Percentiles rank a stretch among this genome's conserved stretches.
These are phyloP conservation scores for Dendronephthya gigantea DNA, from an alignment of 64 coral and sea anemone genomes.

Conservation along the genomic window DNA sequence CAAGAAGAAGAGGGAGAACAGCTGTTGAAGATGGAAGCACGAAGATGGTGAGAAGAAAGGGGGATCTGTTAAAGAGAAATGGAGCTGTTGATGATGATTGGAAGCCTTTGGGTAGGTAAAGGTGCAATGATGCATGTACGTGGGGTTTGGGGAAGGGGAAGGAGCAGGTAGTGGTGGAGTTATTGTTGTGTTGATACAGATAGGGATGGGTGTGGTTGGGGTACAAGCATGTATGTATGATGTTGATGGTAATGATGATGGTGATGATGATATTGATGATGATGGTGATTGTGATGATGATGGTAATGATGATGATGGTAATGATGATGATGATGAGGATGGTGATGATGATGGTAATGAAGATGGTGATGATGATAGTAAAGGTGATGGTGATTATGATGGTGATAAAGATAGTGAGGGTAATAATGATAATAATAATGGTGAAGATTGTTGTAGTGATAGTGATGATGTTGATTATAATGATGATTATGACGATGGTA, in stretches of 20 bases:
- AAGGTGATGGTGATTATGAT: not conserved
- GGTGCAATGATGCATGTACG: too few relatives aligned
- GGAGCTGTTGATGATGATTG: not conserved
- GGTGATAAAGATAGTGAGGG: not conserved
- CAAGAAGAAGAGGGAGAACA: too few relatives aligned
- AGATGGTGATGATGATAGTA: not conserved
- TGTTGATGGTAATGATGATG: too few relatives aligned
- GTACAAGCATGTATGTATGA: too few relatives aligned
- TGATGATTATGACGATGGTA: not conserved
- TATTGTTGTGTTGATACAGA: too few relatives aligned
- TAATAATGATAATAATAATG: not conserved
- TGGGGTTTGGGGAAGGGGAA: not conserved
- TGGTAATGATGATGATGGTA: not conserved
- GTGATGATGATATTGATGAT: not conserved
- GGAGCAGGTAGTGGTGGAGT: too few relatives aligned
- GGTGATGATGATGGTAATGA: too few relatives aligned
- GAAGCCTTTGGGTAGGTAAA: not conserved
- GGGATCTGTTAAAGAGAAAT: not conserved
- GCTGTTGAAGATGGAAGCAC: not conserved
- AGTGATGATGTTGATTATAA: not conserved
- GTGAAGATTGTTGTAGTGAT: not conserved
- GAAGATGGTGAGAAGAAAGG: not conserved
- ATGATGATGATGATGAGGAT: not conserved
- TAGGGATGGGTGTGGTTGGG: too few relatives aligned
- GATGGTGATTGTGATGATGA: too few relatives aligned